Evolutionary conservation across 2,113 vertebrate genomes (phyloP), one percentile per base, ranked within the genome.

Genomic region (Erythrocercus mccallii): DNA sequence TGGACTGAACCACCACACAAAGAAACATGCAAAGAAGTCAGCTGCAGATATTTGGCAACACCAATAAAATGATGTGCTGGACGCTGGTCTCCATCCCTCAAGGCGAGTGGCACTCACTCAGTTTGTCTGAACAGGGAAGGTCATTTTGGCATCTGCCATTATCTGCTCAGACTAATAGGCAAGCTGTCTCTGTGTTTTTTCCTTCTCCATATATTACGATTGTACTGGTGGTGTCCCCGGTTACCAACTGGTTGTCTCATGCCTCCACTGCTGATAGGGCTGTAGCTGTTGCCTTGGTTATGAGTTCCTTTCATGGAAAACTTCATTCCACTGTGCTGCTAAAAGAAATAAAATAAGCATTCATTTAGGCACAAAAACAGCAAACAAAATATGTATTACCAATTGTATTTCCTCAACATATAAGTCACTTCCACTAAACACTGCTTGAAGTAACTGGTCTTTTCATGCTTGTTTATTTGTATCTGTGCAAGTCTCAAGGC

Each of bases 131-230:
- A n/a, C 60, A 88, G 86, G 72, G 77, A 86, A 85, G 97, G 94
- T 77, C 79, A 89, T 42, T 64, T 69, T 78, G 54, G 84, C 89
- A 66, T 58, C 81, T 64, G 91, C 93, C 91, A 97, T 98, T 98
- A 99, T 99, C 99, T 99, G 98, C 99, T 99, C 97, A 99, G 98
- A 96, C 99, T 99, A 90, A 99, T 98, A 0, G 99, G 99, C 54
- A 99, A 98, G 96, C 98, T 99, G 97, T 99, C 99, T 97, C 99
- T 98, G 89, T 98, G 98, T 96, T 99, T 99, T 94, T 98, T 98
- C 95, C 99, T 99, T 42, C 99, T 98, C 98, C 98, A 99, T 88
- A 98, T 98, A 76, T 98, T 99, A 78, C 99, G 99, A 98, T 98
- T 99, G 88, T 99, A 99, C 96, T 99, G 99, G 62, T 98, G 98